These are phyloP conservation scores for Eptatretus burgeri DNA, from an alignment of 2,113 vertebrate genomes.

Conservation along the genomic window DNA sequence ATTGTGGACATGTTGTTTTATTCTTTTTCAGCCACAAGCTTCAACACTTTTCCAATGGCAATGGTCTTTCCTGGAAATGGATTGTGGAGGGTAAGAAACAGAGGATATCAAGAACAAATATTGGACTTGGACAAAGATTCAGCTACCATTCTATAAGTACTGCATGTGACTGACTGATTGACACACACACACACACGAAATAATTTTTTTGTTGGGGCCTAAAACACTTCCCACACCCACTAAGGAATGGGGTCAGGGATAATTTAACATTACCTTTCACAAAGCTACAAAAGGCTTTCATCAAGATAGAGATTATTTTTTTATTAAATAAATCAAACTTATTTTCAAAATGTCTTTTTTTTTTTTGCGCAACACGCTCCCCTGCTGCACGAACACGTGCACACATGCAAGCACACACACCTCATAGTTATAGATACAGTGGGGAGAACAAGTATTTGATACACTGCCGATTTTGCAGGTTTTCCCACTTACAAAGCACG, in stretches of 20 bases:
- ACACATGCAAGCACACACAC: no score
- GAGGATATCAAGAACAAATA: not conserved
- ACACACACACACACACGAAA: no score
- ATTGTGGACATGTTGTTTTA: slow-evolving; percentile 17
- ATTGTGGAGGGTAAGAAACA: not conserved
- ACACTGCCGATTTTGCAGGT: no score
- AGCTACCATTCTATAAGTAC: not conserved
- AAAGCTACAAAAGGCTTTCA: not conserved
- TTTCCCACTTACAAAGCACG: no score
- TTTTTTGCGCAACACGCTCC: no score
- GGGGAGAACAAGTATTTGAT: no score
- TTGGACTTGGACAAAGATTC: not conserved
- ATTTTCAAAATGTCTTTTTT: no score
- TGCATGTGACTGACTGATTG: no score
- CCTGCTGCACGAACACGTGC: no score
- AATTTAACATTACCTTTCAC: not conserved
- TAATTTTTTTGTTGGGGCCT: no score
- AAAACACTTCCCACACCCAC: not conserved
- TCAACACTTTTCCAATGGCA: slow-evolving; percentile 98
- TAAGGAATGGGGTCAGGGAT: not conserved
- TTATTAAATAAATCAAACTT: no score
- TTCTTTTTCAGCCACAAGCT: slow-evolving; percentile 98
- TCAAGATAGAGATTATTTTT: not conserved
- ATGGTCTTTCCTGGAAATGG: slow-evolving; percentile 67
- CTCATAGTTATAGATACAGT: no score